Conservation (phyloP, 1,140 invertebrate genomes). For the Monochamus saltuarius region DNA sequence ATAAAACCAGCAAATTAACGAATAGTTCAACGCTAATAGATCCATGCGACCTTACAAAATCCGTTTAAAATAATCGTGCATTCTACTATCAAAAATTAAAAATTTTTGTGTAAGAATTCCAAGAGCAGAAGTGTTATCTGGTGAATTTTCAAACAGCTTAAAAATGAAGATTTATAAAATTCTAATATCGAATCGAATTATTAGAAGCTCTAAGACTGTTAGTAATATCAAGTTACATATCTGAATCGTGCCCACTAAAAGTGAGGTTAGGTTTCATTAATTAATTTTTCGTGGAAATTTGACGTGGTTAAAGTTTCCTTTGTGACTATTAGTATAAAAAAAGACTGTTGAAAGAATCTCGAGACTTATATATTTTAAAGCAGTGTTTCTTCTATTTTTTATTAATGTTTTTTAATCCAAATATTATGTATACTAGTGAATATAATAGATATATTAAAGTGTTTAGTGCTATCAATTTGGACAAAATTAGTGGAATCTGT, state of each 20-base stretch:
- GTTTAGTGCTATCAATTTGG: constrained; percentile 37
- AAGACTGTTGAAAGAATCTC: background rate
- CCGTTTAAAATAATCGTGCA: constrained; percentile 3
- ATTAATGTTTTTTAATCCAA: constrained; percentile 28
- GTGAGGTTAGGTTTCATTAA: constrained; percentile 36
- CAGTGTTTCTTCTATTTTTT: constrained; percentile 19
- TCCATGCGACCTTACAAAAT: constrained; percentile 15
- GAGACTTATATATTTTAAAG: constrained; percentile 3
- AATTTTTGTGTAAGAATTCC: constrained; percentile 1
- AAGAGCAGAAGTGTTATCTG: background rate
- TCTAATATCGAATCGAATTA: constrained; percentile 41
- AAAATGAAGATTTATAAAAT: constrained; percentile 49
- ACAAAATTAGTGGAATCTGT: constrained; percentile 42
- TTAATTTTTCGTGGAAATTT: constrained; percentile 21
- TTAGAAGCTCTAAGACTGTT: constrained; percentile 47
- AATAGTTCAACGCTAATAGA: background rate
- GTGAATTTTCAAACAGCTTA: background rate
- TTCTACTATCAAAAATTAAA: background rate
- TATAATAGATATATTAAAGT: constrained; percentile 39
- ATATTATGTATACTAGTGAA: constrained; percentile 45
- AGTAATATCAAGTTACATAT: constrained; percentile 29
- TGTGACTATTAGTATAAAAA: background rate
- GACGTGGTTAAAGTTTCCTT: constrained; percentile 20
- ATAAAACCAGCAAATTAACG: too few relatives aligned
- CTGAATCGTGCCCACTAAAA: constrained; percentile 29